Percentiles rank a stretch among this genome's conserved stretches.
phyloP scores from a whole-genome alignment of 2,888 invertebrate species.

The Xestobium rufovillosum region DNA sequence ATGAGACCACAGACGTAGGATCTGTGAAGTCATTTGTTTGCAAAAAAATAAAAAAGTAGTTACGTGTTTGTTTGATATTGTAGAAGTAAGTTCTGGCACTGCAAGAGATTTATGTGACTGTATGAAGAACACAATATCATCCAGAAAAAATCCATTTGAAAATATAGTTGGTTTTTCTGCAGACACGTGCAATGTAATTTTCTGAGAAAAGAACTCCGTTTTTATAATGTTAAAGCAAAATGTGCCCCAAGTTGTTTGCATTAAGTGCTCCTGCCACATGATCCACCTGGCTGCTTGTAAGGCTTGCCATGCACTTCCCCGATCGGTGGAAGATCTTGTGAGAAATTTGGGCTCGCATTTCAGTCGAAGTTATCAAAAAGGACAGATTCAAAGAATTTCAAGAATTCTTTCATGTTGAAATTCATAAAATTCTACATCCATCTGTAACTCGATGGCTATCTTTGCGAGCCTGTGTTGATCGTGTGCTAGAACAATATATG shows the following conservation, averaged over 20 bases:
- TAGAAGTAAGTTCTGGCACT: too few relatives aligned
- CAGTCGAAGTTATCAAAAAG: slow-evolving; percentile 20
- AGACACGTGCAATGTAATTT: slow-evolving; percentile 31
- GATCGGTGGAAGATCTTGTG: slow-evolving; percentile 21
- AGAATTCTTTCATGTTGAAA: slow-evolving; percentile 30
- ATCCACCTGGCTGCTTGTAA: slow-evolving; percentile 28
- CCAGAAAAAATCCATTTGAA: too few relatives aligned
- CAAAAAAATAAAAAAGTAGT: too few relatives aligned
- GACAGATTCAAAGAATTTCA: slow-evolving; percentile 31
- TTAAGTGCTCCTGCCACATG: slow-evolving; percentile 33
- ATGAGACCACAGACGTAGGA: too few relatives aligned
- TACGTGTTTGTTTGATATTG: too few relatives aligned
- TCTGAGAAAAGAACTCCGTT: slow-evolving; percentile 22
- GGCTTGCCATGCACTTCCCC: slow-evolving; percentile 31
- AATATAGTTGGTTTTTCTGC: too few relatives aligned
- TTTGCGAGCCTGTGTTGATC: slow-evolving; percentile 31
- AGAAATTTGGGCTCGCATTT: slow-evolving; percentile 29
- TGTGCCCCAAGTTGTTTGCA: slow-evolving; percentile 25
- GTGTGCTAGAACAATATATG: slow-evolving; percentile 32
- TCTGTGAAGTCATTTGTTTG: too few relatives aligned
- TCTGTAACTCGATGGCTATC: slow-evolving; percentile 28
- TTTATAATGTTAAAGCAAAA: slow-evolving; percentile 15
- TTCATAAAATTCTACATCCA: slow-evolving; percentile 29
- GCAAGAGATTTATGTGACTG: too few relatives aligned
- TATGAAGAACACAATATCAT: too few relatives aligned